These are phyloP conservation scores for Noturus placidus DNA, from an alignment of 2,113 vertebrate genomes.

Conservation along the genomic window DNA sequence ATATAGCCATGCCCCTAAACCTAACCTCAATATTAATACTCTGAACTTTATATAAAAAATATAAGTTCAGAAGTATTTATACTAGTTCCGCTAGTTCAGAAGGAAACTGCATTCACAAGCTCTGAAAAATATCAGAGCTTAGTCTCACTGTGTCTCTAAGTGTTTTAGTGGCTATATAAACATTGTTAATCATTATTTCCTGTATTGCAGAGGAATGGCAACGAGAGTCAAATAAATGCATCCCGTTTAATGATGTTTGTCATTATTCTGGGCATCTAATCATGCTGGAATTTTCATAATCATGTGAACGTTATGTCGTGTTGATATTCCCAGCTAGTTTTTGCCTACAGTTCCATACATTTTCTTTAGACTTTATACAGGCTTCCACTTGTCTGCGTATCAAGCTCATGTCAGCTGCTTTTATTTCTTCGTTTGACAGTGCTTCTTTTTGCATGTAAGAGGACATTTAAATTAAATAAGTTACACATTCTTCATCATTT, in stretches of 20 bases:
- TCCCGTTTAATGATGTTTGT: not conserved
- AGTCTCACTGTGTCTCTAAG: not conserved
- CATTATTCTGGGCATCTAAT: not conserved
- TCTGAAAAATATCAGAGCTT: not conserved
- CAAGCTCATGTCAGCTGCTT: not conserved
- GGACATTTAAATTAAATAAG: not conserved
- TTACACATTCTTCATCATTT: not conserved
- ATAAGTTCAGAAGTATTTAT: no score
- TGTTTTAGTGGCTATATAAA: not conserved
- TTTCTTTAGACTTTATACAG: not conserved
- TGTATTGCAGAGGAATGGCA: not conserved
- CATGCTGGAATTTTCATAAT: constrained; percentile 5
- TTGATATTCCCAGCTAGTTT: not conserved
- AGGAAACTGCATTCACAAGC: not conserved
- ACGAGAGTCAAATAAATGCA: not conserved
- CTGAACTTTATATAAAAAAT: not conserved
- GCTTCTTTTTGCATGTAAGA: not conserved
- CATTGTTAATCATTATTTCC: not conserved
- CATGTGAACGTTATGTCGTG: not conserved
- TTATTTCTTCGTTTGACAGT: not conserved
- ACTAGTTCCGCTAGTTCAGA: not conserved
- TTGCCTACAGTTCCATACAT: constrained; percentile 15
- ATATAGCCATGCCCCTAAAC: not conserved
- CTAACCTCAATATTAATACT: not conserved
- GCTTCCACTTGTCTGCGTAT: not conserved